Evolutionary conservation across 2,113 vertebrate species (phyloP).

Genomic region (Scopus umbretta): DNA sequence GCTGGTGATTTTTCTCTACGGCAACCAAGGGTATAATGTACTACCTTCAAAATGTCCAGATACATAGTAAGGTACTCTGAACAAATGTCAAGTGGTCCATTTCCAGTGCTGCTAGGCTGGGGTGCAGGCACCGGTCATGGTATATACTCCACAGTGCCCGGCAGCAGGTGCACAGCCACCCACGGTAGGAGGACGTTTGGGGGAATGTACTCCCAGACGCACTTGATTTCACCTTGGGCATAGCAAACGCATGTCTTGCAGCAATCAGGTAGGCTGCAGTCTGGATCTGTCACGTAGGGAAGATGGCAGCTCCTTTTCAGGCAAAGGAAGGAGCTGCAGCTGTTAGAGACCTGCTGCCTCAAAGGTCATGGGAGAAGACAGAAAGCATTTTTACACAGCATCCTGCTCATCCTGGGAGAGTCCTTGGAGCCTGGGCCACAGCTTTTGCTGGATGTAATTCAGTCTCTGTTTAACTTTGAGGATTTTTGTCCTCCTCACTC

Average conservation of each 20-base stretch:
- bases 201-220: neutral
- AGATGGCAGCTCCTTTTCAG: neutral
- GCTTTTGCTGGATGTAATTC: neutral
- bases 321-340: conserved; percentile 2
- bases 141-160: neutral
- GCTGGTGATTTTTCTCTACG: neutral
- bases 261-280: neutral
- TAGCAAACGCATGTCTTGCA: neutral
- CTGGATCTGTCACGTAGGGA: neutral
- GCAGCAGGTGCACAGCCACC: neutral
- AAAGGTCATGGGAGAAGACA: conserved; percentile 16
- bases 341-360: neutral
- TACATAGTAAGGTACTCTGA: neutral
- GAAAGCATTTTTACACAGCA: neutral
- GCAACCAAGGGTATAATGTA: neutral
- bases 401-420: neutral
- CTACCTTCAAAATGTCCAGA: neutral
- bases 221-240: neutral
- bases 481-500: neutral
- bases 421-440: neutral
- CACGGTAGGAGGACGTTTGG: accelerated
- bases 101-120: neutral
- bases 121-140: neutral
- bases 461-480: neutral
- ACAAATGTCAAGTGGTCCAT: neutral